phyloP scores from a whole-genome alignment of 2,797 vertebrate species.

The Clarias pachynema region DNA sequence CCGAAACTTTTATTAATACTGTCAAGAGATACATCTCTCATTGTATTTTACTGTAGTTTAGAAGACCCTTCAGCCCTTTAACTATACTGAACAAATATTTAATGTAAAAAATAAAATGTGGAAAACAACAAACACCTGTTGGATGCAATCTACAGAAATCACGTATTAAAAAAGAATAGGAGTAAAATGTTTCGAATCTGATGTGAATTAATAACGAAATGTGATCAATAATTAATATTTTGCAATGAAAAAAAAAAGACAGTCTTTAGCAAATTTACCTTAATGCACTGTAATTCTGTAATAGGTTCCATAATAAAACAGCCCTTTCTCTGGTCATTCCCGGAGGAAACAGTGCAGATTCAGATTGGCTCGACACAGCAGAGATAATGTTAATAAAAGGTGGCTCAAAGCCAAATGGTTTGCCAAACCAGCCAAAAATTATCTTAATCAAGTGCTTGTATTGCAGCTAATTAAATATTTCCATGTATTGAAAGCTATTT shows the following conservation, averaged over 20 bases:
- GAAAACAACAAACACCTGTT: not conserved
- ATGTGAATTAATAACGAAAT: not conserved
- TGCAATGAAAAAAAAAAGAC: not conserved
- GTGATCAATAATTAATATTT: not conserved
- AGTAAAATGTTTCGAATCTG: not conserved
- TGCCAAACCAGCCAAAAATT: not conserved
- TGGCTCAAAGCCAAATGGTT: not conserved
- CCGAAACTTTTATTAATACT: not conserved
- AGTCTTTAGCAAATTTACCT: not conserved
- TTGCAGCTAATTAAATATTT: not conserved
- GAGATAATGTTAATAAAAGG: not conserved
- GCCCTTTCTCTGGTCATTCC: not conserved
- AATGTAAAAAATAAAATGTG: not conserved
- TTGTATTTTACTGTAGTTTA: not conserved
- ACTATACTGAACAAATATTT: not conserved
- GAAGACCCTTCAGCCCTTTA: not conserved
- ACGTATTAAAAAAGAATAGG: not conserved
- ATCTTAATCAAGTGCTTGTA: not conserved
- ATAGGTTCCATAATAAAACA: not conserved
- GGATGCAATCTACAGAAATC: not conserved
- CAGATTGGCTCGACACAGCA: not conserved
- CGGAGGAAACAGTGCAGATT: not conserved
- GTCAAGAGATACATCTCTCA: not conserved
- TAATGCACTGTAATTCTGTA: not conserved
- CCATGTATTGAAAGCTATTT: not conserved